Base-by-base conservation (phyloP, 2,888 invertebrate species). In the Cenopis cana region DNA sequence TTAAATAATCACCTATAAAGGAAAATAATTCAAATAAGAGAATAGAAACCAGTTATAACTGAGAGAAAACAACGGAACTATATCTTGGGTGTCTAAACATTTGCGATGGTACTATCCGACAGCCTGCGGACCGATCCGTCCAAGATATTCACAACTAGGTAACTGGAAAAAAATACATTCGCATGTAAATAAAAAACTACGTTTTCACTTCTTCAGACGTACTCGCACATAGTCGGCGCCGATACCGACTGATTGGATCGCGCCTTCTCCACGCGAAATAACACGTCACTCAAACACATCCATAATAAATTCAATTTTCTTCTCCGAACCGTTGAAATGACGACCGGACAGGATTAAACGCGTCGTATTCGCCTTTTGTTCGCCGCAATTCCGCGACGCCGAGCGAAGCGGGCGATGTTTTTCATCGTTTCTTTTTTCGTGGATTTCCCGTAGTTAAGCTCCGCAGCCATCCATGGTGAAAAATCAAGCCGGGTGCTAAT, bases 251-350 rank as follows among this genome's bases (percentile, higher is more conserved):
- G 93, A 93, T 93, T 93, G 91, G 90, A 82, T 82, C 72, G 84
- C 82, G 88, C 82, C 87, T 89, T 86, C 84, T 82, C 81, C 81
- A 81, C 83, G 46, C 88, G 91, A 92, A 93, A 93, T 92, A 93
- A 91, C 92, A 92, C 89, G 93, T 93, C 93, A 92, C 87, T 93
- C 93, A 93, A 91, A 92, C 85, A 90, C 89, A 88, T 88, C 86
- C 88, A 91, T 93, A 91, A 93, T 93, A 93, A 93, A 93, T 93
- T 93, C 92, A 92, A 93, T 93, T 93, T 91, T 90, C 89, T 82
- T 87, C 81, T 85, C 82, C 83, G 82, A 82, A 79, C 83, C 82
- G 85, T 82, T 84, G 85, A 85, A 89, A 89, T 87, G 89, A 86
- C 89, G 89, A 82, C 89, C 87, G 90, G 89, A 86, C 90, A 85